Conservation (phyloP, 2,797 vertebrate genomes). For the Delichon dasypus region DNA sequence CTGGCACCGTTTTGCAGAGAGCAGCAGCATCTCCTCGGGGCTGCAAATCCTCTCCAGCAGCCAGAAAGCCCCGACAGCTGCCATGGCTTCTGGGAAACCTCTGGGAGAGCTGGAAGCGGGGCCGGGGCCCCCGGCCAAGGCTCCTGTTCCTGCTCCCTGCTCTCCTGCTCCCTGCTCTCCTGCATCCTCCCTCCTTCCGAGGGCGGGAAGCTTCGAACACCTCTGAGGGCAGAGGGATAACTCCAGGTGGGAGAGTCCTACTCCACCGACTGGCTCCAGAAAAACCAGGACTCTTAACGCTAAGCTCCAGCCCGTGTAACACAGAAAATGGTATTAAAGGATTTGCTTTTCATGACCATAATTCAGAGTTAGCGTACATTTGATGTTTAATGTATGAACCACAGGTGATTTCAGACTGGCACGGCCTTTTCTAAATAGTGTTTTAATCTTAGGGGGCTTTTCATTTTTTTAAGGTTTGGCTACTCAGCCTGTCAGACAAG, state of each 20-base stretch:
- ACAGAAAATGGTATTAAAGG: conserved; percentile 76
- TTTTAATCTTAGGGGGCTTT: conserved; percentile 75
- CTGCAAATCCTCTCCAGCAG: not conserved
- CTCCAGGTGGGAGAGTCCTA: not conserved
- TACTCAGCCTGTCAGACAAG: conserved; percentile 69
- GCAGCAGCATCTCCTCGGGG: not conserved
- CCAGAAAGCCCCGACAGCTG: not conserved
- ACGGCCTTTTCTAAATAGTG: conserved; percentile 78
- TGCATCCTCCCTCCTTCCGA: not conserved
- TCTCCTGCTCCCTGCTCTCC: not conserved
- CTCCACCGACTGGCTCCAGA: not conserved
- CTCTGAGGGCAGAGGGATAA: not conserved
- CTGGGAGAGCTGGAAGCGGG: not conserved
- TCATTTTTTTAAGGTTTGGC: conserved; percentile 67
- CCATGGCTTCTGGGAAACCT: not conserved
- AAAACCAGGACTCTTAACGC: conserved; percentile 58
- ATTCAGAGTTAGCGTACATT: conserved; percentile 81
- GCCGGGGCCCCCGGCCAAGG: not conserved
- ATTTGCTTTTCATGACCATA: conserved; percentile 81
- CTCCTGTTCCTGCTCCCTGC: not conserved
- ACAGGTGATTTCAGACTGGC: conserved; percentile 78
- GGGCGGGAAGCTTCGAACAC: not conserved
- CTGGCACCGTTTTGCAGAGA: not conserved
- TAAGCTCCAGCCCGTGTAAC: conserved; percentile 70
- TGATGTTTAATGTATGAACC: conserved; percentile 83